phyloP scores from a whole-genome alignment of 2,113 vertebrate genomes.

The Anguilla rostrata region DNA sequence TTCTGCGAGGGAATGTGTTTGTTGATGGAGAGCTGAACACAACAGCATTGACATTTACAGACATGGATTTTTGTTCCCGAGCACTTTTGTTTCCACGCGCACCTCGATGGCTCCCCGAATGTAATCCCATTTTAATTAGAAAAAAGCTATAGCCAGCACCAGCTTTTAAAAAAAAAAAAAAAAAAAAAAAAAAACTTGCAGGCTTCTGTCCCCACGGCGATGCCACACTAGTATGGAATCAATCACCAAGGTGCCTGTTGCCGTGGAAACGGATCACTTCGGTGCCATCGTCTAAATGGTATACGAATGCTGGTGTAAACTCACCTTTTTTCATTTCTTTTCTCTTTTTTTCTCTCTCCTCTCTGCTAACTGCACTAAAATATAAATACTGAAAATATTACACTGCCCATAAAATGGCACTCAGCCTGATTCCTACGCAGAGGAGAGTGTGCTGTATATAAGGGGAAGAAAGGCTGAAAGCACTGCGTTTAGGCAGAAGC shows the following conservation, averaged over 20 bases:
- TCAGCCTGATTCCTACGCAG: background rate
- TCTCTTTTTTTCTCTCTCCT: background rate
- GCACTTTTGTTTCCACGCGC: constrained; percentile 71
- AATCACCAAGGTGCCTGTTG: constrained; percentile 86
- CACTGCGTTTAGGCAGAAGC: background rate
- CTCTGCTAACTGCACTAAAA: constrained; percentile 72
- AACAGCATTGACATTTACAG: background rate
- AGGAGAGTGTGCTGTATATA: background rate
- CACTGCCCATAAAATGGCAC: background rate
- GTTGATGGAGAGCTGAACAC: background rate
- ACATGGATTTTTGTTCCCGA: constrained; percentile 32
- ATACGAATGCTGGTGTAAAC: background rate
- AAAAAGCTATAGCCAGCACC: background rate
- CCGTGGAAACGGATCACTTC: constrained; percentile 85
- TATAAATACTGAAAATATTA: constrained; percentile 46
- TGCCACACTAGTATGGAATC: constrained; percentile 92
- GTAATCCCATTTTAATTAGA: constrained; percentile 68
- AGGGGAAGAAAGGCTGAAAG: background rate
- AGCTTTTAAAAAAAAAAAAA: background rate
- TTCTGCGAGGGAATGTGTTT: constrained; percentile 17
- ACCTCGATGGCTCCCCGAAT: constrained; percentile 63
- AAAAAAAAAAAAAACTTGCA: background rate
- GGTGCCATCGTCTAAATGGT: constrained; percentile 76
- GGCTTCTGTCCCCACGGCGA: constrained; percentile 81
- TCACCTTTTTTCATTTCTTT: background rate